A percentile compares a stretch with the other conserved stretches of the same genome.
Evolutionary conservation across 2,797 vertebrate species (phyloP).

Genomic region (Acrossocheilus fasciatus): DNA sequence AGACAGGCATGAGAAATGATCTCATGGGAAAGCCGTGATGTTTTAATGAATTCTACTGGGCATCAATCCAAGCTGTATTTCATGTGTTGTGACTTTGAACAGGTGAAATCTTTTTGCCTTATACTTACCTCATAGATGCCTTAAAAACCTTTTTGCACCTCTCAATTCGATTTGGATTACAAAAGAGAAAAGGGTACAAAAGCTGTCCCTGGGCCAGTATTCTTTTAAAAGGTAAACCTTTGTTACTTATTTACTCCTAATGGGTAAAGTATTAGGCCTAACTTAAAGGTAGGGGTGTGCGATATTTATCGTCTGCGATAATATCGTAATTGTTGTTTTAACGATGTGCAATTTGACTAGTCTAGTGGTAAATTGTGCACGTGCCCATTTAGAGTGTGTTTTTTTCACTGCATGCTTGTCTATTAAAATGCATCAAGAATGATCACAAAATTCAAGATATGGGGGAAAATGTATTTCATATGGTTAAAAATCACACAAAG

Average conservation of each 20-base stretch:
- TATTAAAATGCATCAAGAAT: no score
- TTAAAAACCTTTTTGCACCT: not conserved
- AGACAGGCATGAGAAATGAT: not conserved
- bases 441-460: no score
- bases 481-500: no score
- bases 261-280: not conserved
- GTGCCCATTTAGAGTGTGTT: no score
- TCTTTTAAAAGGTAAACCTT: not conserved
- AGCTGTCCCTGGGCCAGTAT: not conserved
- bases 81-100: slow-evolving; percentile 32
- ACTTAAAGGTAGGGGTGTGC: not conserved
- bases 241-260: not conserved
- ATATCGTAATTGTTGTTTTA: no score
- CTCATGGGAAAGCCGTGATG: not conserved
- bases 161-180: not conserved
- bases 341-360: no score
- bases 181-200: not conserved
- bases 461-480: no score
- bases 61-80: slow-evolving; percentile 11
- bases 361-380: no score
- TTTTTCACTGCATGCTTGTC: no score
- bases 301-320: no score
- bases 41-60: slow-evolving; percentile 46
- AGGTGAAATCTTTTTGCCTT: not conserved
- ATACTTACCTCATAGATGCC: slow-evolving; percentile 14